Base-by-base conservation (phyloP, 2,888 invertebrate genomes). In the Matsumyia berberina region DNA sequence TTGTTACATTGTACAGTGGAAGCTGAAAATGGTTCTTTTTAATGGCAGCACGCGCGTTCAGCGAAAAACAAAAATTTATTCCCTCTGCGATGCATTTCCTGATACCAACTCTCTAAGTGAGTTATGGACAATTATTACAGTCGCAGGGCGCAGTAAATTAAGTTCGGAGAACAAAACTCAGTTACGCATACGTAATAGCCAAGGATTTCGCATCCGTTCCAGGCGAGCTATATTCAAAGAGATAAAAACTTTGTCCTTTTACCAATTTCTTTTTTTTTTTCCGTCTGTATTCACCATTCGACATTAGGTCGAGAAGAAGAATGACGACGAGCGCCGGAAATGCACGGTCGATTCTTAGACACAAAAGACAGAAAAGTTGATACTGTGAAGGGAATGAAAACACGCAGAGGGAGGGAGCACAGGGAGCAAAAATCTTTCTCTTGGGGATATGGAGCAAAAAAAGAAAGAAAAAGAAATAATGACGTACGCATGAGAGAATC, bases 401-500 rank as follows among this genome's bases (percentile, higher is more conserved):
- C 70, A 5, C 60, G n/a, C 12, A 1, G 19, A 39, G 33, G 7
- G 11, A 9, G 42, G 37, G 80, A 76, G 66, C 80, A n/a, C n/a
- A 74, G 31, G 58, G 53, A 60, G 58, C 66, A 53, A 58, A 9
- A 19, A 24, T 49, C 29, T 55, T 51, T 88, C 87, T 88, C 87
- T 87, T 88, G 81, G 66, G 80, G 31, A 80, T 55, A 53, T 70
- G 81, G 77, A 86, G 77, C 81, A 74, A 87, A 87, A 87, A 87
- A 88, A 82, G 77, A 86, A 74, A 81, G 72, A 87, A 87, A 87
- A 87, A 88, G 88, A 89, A 89, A 91, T 90, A 90, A 91, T 91
- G 91, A 90, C 89, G 88, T 89, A 90, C 91, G 91, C 91, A 91
- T 91, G 90, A 90, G 87, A 90, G 88, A 89, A 88, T 89, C 89